Conservation (phyloP, 1,140 invertebrate genomes). For the Andricus grossulariae region DNA sequence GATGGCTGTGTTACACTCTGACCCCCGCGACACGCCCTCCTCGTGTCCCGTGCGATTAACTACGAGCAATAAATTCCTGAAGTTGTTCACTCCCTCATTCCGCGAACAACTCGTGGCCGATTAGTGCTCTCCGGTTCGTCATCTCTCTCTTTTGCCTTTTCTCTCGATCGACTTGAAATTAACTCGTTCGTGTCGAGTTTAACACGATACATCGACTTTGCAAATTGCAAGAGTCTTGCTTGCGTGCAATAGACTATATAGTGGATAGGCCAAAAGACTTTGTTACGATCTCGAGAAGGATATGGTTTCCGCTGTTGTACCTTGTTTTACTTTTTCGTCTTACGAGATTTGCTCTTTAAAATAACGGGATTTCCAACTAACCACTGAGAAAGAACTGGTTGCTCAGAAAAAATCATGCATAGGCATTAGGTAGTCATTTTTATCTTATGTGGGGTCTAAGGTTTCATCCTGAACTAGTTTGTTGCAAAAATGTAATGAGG, state of each 20-base stretch:
- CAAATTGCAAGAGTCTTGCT: slow-evolving; percentile 32
- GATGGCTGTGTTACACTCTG: slow-evolving; percentile 23
- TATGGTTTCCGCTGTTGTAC: slow-evolving; percentile 28
- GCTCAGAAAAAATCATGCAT: background rate
- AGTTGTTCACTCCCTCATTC: slow-evolving; percentile 1
- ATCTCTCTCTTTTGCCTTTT: slow-evolving; percentile 27
- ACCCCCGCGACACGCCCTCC: slow-evolving; percentile 45
- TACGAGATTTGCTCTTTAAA: background rate
- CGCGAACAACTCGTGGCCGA: slow-evolving; percentile 39
- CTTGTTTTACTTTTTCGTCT: background rate
- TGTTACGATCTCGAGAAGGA: slow-evolving; percentile 24
- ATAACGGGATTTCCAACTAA: slow-evolving; percentile 2
- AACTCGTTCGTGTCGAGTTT: slow-evolving; percentile 37
- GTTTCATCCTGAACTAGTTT: background rate
- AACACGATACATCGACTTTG: slow-evolving; percentile 14
- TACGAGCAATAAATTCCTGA: slow-evolving; percentile 31
- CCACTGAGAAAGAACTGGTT: slow-evolving; percentile 1
- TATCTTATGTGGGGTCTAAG: background rate
- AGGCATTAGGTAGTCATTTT: background rate
- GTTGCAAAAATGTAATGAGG: too few relatives aligned
- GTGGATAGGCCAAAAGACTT: background rate
- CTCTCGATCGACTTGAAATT: slow-evolving; percentile 41
- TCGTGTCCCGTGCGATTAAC: slow-evolving; percentile 56
- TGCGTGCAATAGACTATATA: slow-evolving; percentile 28
- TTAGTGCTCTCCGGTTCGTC: slow-evolving; percentile 51